phyloP scores from a whole-genome alignment of 1,140 invertebrate genomes.

The Helicoverpa armigera region DNA sequence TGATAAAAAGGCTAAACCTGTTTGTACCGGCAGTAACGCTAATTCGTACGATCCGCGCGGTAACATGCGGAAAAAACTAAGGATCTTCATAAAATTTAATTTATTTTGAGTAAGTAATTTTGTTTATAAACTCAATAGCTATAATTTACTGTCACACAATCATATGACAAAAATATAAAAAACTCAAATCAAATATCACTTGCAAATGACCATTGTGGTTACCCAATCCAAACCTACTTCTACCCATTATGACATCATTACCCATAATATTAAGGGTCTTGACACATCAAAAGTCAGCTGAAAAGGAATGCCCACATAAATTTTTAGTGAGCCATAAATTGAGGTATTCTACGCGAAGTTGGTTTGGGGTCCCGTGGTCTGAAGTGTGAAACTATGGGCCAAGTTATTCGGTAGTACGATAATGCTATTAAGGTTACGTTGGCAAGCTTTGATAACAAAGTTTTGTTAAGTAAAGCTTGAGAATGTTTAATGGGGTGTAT shows the following conservation, averaged over 20 bases:
- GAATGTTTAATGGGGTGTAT: not conserved
- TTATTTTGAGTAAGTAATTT: no score
- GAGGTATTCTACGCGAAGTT: constrained; percentile 41
- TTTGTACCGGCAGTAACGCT: no score
- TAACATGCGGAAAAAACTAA: no score
- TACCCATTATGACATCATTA: constrained; percentile 21
- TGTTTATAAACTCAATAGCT: no score
- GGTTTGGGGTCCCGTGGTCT: constrained; percentile 28
- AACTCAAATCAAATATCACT: not conserved
- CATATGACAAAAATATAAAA: no score
- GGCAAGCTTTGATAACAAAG: not conserved
- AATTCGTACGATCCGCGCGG: no score
- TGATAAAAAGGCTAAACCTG: no score
- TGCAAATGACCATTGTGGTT: not conserved
- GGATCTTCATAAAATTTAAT: no score
- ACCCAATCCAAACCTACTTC: not conserved
- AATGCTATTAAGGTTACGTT: not conserved
- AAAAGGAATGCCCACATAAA: constrained; percentile 49
- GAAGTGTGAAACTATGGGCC: not conserved
- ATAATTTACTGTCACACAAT: no score
- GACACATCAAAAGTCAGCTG: constrained; percentile 46
- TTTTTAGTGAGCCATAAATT: constrained; percentile 53
- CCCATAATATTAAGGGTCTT: constrained; percentile 28
- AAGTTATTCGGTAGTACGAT: constrained; percentile 5
- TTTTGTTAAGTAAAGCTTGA: not conserved